These are phyloP conservation scores for Clarias gariepinus DNA, from an alignment of 2,113 vertebrate genomes.

Conservation along the genomic window DNA sequence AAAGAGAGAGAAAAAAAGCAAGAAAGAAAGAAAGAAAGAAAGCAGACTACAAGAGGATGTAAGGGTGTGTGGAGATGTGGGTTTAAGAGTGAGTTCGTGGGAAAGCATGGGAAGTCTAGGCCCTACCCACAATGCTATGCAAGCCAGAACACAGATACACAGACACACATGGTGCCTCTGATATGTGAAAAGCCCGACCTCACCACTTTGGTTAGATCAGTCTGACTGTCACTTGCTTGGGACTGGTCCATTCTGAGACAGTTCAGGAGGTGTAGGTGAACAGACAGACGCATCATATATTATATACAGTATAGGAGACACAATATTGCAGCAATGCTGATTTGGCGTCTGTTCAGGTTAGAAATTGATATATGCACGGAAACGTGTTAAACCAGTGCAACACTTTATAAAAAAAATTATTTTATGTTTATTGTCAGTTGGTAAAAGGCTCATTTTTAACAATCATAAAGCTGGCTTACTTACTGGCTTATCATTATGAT, in stretches of 20 bases:
- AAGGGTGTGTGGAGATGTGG: slow-evolving; percentile 45
- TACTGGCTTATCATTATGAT: not conserved
- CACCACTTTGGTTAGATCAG: slow-evolving; percentile 24
- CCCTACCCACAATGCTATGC: slow-evolving; percentile 40
- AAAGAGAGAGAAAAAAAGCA: slow-evolving; percentile 16
- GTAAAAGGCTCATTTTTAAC: not conserved
- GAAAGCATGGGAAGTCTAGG: slow-evolving; percentile 47
- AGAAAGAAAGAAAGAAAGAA: slow-evolving; percentile 23
- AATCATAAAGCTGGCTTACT: not conserved
- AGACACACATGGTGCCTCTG: slow-evolving; percentile 48
- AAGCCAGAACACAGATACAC: slow-evolving; percentile 61
- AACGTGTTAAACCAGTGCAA: not conserved
- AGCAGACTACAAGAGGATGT: slow-evolving; percentile 14
- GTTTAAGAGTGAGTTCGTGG: slow-evolving; percentile 49
- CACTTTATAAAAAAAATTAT: not conserved
- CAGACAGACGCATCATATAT: not conserved
- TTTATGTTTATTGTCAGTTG: not conserved
- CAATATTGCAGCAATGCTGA: not conserved
- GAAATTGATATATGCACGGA: not conserved
- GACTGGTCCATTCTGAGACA: slow-evolving; percentile 48
- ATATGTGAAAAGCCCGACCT: slow-evolving; percentile 45
- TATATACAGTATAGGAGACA: slow-evolving; percentile 36
- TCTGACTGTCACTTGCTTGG: slow-evolving; percentile 46
- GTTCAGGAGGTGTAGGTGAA: slow-evolving; percentile 10
- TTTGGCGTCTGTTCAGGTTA: slow-evolving; percentile 15